Percentiles rank a stretch among this genome's conserved stretches.
Evolutionary conservation across 2,888 invertebrate genomes (phyloP).

Genomic region (Polydrusus pterygomalis): DNA sequence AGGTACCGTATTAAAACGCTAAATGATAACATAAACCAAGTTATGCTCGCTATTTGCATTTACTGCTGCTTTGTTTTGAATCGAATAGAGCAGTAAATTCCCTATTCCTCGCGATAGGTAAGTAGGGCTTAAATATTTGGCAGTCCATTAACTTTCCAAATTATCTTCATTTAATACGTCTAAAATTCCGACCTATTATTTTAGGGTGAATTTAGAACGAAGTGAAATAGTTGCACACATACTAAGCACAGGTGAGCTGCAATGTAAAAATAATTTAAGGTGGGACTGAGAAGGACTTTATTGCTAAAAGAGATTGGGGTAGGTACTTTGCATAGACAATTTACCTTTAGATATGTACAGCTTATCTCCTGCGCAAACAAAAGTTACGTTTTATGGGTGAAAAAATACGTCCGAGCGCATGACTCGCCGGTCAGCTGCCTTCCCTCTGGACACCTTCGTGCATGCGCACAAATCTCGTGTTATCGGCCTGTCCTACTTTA

Average conservation of each 20-base stretch:
- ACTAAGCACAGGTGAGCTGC: background rate
- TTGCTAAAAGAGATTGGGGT: too few species aligned
- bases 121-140: constrained; percentile 32
- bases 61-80: constrained; percentile 65
- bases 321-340: too few species aligned
- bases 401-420: too few species aligned
- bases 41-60: constrained; percentile 69
- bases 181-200: background rate
- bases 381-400: too few species aligned
- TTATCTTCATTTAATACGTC: background rate
- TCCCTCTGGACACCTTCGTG: too few species aligned
- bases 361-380: too few species aligned
- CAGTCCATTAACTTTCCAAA: constrained; percentile 24
- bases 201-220: background rate
- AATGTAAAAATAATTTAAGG: too few species aligned
- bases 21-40: constrained; percentile 68
- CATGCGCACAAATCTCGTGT: too few species aligned
- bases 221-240: background rate
- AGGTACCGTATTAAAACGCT: constrained; percentile 65
- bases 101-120: constrained; percentile 34
- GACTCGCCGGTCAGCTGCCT: too few species aligned
- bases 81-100: constrained; percentile 57
- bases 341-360: too few species aligned
- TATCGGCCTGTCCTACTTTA: too few species aligned
- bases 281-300: too few species aligned